Percentiles rank a stretch among this genome's conserved stretches.
phyloP scores from a whole-genome alignment of 2,797 vertebrate genomes.

The Spinus pinus region DNA sequence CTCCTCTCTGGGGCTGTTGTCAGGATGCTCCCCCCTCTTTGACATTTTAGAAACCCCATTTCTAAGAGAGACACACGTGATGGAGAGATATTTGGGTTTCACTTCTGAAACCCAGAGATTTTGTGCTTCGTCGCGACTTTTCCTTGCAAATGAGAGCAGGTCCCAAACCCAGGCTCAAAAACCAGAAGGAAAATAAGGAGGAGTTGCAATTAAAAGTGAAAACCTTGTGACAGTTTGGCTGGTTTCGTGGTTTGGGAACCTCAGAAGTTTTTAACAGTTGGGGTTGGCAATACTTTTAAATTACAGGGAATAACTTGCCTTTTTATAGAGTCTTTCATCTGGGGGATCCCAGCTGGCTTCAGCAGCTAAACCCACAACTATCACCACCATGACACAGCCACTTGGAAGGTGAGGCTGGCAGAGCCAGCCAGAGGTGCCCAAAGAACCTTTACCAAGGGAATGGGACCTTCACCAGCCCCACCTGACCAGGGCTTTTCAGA shows the following conservation, averaged over 20 bases:
- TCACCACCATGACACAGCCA: accelerated
- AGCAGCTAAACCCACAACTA: neutral
- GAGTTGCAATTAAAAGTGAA: constrained; percentile 12
- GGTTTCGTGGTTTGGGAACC: neutral
- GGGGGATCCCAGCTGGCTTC: neutral
- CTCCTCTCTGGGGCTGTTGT: neutral
- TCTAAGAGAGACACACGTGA: neutral
- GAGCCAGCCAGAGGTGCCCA: neutral
- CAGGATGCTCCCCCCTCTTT: neutral
- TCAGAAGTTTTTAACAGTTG: neutral
- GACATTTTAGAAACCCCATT: neutral
- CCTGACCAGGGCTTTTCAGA: neutral
- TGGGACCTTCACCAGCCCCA: neutral
- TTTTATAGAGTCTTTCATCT: neutral
- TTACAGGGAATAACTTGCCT: neutral
- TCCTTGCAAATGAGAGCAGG: neutral
- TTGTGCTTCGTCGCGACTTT: neutral
- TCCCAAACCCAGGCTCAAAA: neutral
- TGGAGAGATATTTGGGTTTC: neutral
- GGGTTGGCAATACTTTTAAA: constrained; percentile 1
- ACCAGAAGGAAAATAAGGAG: neutral
- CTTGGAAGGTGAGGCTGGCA: neutral
- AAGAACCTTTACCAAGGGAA: neutral
- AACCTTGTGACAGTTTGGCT: neutral
- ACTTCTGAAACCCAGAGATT: neutral